A percentile compares a stretch with the other conserved stretches of the same genome.
phyloP scores from a whole-genome alignment of 2,113 vertebrate species.

The Oryzias woworae region DNA sequence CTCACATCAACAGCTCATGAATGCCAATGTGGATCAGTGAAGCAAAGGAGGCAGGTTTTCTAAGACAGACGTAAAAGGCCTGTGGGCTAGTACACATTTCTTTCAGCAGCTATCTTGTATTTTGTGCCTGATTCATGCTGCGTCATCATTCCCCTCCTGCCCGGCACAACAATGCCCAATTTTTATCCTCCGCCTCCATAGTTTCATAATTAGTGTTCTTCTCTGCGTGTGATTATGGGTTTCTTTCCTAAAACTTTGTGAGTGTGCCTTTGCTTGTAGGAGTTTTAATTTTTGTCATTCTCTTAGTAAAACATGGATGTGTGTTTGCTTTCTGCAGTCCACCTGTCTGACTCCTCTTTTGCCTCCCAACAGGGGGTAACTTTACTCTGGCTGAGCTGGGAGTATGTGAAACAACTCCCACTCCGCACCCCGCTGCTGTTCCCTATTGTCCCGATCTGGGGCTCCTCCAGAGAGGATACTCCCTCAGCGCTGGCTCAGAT shows the following conservation, averaged over 20 bases:
- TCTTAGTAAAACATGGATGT: constrained; percentile 7
- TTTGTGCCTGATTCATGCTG: constrained; percentile 67
- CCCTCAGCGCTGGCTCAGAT: constrained; percentile 87
- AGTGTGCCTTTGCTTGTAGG: constrained; percentile 27
- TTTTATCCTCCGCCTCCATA: constrained; percentile 63
- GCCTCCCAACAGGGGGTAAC: constrained; percentile 78
- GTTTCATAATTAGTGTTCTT: constrained; percentile 69
- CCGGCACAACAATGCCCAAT: constrained; percentile 65
- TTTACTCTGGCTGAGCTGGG: constrained; percentile 93
- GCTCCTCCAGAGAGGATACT: constrained; percentile 90
- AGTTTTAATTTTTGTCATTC: constrained; percentile 27
- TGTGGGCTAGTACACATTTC: constrained; percentile 57
- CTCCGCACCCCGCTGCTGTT: constrained; percentile 83
- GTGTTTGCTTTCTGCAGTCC: constrained; percentile 3
- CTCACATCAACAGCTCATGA: constrained; percentile 63
- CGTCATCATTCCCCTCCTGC: constrained; percentile 60
- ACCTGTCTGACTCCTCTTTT: constrained; percentile 33
- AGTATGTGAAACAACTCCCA: constrained; percentile 85
- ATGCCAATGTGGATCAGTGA: constrained; percentile 60
- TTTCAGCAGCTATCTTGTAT: constrained; percentile 62
- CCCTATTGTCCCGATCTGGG: constrained; percentile 90
- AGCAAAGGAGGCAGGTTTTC: constrained; percentile 47
- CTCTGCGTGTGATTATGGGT: constrained; percentile 63
- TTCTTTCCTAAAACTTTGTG: constrained; percentile 47
- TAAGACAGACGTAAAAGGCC: constrained; percentile 53